phyloP scores from a whole-genome alignment of 2,797 vertebrate genomes.

The Potorous gilbertii region DNA sequence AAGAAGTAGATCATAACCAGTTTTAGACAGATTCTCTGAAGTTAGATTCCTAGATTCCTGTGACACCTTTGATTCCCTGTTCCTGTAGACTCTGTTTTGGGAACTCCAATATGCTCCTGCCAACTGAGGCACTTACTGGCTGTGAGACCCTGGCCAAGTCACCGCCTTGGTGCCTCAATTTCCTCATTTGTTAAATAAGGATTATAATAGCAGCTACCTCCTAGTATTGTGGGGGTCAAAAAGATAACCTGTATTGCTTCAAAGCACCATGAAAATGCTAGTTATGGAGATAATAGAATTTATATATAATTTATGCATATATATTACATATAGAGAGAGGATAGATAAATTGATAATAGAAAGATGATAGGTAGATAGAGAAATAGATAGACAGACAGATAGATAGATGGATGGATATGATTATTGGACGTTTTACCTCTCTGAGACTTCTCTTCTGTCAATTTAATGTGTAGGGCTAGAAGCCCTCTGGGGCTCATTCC shows the following conservation, averaged over 20 bases:
- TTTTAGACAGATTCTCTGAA: not conserved
- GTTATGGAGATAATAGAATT: not conserved
- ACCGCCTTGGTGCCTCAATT: not conserved
- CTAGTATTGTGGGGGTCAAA: not conserved
- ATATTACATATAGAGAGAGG: too few species aligned
- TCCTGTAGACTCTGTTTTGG: not conserved
- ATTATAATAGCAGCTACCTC: not conserved
- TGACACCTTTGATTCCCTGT: not conserved
- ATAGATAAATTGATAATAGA: too few species aligned
- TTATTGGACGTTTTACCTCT: not conserved
- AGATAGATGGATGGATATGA: not conserved
- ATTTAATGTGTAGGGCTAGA: not conserved
- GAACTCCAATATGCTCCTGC: not conserved
- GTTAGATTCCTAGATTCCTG: not conserved
- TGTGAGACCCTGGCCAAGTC: not conserved
- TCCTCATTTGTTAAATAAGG: not conserved
- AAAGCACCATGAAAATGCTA: not conserved
- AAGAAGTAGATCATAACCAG: not conserved
- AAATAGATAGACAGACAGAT: not conserved
- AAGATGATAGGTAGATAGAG: too few species aligned
- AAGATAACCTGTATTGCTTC: not conserved
- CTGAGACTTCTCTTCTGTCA: not conserved
- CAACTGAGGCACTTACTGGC: not conserved
- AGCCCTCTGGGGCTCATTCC: not conserved
- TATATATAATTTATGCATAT: not conserved